Conservation (phyloP, 2,113 vertebrate genomes). For the Tenrec ecaudatus region DNA sequence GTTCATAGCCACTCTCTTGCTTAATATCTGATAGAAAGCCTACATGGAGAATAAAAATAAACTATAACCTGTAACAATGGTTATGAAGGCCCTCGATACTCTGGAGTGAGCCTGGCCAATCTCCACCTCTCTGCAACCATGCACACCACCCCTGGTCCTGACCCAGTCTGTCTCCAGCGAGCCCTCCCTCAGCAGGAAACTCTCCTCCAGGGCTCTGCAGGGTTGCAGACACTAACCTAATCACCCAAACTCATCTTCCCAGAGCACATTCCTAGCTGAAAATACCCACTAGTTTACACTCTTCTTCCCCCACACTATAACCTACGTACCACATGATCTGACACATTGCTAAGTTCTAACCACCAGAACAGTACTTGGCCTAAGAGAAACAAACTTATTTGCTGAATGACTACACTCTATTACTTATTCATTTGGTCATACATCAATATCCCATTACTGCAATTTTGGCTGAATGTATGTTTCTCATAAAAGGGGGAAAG, state of each 20-base stretch:
- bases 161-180: background rate
- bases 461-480: constrained; percentile 35
- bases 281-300: background rate
- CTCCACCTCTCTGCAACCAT: constrained; percentile 20
- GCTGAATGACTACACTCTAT: background rate
- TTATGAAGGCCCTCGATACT: background rate
- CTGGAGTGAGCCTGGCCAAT: background rate
- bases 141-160: background rate
- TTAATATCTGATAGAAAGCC: constrained; percentile 25
- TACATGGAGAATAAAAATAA: constrained; percentile 38
- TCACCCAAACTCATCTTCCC: constrained; percentile 34
- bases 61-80: background rate
- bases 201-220: background rate
- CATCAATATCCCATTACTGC: no score
- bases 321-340: background rate
- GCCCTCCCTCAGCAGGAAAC: background rate
- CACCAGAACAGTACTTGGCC: constrained; percentile 18
- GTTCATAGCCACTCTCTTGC: background rate
- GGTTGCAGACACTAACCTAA: background rate
- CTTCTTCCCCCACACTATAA: background rate
- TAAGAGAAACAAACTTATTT: background rate
- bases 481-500: background rate
- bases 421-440: no score
- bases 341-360: background rate
- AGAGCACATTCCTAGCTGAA: background rate